Evolutionary conservation across 2,888 invertebrate genomes (phyloP).

Genomic region (Aleiodes leptofemur): DNA sequence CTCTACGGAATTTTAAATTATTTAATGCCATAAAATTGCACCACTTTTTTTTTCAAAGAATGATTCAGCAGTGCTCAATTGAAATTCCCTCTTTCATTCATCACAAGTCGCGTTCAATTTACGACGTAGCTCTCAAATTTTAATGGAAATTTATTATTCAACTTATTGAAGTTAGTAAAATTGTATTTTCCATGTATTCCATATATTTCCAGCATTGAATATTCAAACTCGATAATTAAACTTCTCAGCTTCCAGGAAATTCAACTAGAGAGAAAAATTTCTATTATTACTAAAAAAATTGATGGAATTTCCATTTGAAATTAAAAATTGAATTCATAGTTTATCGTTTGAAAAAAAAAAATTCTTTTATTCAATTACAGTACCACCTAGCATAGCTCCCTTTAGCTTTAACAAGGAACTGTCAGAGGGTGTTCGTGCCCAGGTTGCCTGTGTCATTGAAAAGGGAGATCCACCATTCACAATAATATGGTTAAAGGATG

Average conservation of each 20-base stretch:
- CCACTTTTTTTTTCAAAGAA: not conserved
- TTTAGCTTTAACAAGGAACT: constrained; percentile 83
- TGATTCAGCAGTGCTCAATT: not conserved
- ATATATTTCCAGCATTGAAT: constrained; percentile 10
- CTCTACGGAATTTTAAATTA: constrained; percentile 2
- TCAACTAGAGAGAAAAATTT: not conserved
- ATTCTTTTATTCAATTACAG: constrained; percentile 75
- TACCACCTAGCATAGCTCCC: constrained; percentile 92
- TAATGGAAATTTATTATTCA: constrained; percentile 33
- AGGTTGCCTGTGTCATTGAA: constrained; percentile 92
- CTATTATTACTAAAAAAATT: not conserved
- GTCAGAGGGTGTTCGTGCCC: constrained; percentile 89
- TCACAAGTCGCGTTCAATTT: constrained; percentile 1
- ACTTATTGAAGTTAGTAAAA: not conserved
- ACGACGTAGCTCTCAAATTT: not conserved
- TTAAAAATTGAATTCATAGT: constrained; percentile 22
- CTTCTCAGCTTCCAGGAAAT: not conserved
- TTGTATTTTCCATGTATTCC: constrained; percentile 8
- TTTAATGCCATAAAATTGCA: constrained; percentile 4
- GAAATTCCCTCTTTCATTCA: not conserved
- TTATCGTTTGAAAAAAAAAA: not conserved
- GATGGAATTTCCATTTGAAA: constrained; percentile 18
- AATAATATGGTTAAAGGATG: constrained; percentile 94
- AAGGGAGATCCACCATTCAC: constrained; percentile 95
- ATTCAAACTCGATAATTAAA: not conserved